These are phyloP conservation scores for Zapornia atra DNA, from an alignment of 2,113 vertebrate species.

Conservation along the genomic window DNA sequence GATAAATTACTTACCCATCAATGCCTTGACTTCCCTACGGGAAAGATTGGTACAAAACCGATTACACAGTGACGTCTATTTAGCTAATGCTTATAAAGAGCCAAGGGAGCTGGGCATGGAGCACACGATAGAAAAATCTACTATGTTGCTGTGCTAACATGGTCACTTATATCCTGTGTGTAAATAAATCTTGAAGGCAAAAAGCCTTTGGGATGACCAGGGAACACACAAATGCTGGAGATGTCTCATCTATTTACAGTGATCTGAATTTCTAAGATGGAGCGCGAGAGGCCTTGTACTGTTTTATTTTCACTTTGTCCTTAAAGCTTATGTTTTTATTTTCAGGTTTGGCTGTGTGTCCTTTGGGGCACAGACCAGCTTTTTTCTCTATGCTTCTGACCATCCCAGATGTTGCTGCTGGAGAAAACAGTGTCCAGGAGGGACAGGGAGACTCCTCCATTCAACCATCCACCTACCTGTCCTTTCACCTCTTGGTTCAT, in stretches of 20 bases:
- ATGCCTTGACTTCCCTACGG: background rate
- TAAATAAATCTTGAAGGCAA: constrained; percentile 47
- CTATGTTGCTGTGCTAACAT: background rate
- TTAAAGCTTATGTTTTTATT: background rate
- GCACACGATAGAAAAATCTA: background rate
- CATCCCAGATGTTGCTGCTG: background rate
- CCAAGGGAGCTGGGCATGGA: fast-evolving
- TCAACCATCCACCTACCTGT: background rate
- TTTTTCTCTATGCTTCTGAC: background rate
- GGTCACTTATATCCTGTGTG: constrained; percentile 40
- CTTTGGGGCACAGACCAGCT: background rate
- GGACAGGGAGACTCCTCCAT: background rate
- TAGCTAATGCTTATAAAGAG: constrained; percentile 16
- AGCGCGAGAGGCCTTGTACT: background rate
- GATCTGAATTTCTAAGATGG: background rate
- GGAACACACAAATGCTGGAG: background rate
- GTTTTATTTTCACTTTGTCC: background rate
- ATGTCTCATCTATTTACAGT: background rate
- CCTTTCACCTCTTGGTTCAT: background rate
- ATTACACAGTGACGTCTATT: background rate
- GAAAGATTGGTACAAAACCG: background rate
- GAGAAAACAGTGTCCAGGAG: background rate
- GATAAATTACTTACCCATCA: background rate
- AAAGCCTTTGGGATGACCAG: constrained; percentile 25
- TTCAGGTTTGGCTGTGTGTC: background rate